These are phyloP conservation scores for Heterotilapia buettikoferi DNA, from an alignment of 2,113 vertebrate species.

Conservation along the genomic window DNA sequence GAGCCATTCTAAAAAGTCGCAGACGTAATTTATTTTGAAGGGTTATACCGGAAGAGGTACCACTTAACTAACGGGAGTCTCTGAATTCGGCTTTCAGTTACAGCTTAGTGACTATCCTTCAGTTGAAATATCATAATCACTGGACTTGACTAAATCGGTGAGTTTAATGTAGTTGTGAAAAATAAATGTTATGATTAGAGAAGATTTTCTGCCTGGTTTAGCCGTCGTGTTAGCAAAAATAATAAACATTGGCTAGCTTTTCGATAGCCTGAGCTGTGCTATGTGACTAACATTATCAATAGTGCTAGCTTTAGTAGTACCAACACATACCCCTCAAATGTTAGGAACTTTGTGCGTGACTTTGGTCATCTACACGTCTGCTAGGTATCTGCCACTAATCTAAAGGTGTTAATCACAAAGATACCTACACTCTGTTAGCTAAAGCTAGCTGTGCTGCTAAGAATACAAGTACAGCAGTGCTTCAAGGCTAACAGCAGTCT, in stretches of 20 bases:
- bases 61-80: neutral
- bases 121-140: neutral
- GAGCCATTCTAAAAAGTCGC: neutral
- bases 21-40: slow-evolving; percentile 16
- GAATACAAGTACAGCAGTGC: neutral
- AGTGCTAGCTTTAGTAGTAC: neutral
- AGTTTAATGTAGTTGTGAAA: neutral
- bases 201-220: neutral
- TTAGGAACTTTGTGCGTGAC: neutral
- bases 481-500: neutral
- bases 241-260: neutral
- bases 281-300: neutral
- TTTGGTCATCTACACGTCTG: neutral
- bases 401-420: neutral
- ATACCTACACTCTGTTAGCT: neutral
- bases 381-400: accelerated
- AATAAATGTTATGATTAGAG: neutral
- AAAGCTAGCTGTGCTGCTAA: neutral
- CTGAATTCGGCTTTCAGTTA: slow-evolving; percentile 1
- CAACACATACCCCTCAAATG: neutral
- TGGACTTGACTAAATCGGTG: slow-evolving; percentile 6
- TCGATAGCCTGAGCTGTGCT: neutral
- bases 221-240: neutral
- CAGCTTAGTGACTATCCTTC: neutral
- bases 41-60: slow-evolving; percentile 1